These are phyloP conservation scores for Monomorium pharaonis DNA, from an alignment of 1,140 invertebrate genomes.

Conservation along the genomic window DNA sequence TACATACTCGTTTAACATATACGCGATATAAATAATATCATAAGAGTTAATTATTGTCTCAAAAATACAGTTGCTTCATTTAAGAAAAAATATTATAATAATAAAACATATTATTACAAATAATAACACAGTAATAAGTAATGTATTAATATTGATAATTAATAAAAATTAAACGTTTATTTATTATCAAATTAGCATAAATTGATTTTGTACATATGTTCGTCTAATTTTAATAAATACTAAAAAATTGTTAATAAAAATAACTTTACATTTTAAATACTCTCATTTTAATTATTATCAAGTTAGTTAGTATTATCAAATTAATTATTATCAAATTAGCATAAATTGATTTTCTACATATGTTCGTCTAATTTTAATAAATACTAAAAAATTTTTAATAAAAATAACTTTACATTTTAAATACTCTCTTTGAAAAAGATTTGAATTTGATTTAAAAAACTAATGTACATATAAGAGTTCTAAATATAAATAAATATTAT, in stretches of 20 bases:
- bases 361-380: background rate
- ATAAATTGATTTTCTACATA: background rate
- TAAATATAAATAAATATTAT: background rate
- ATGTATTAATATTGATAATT: background rate
- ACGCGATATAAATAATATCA: background rate
- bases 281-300: no score
- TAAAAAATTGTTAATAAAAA: no score
- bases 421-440: background rate
- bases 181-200: background rate
- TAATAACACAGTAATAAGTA: no score
- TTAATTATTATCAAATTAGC: background rate
- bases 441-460: background rate
- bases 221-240: background rate
- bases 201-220: background rate
- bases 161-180: background rate
- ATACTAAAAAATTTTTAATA: background rate
- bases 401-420: background rate
- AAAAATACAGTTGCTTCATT: background rate
- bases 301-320: no score
- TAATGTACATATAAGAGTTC: background rate
- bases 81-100: background rate
- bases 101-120: no score
- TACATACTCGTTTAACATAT: background rate
- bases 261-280: no score
- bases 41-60: background rate